These are phyloP conservation scores for Trichechus manatus DNA, from an alignment of 2,113 vertebrate species.

Conservation along the genomic window DNA sequence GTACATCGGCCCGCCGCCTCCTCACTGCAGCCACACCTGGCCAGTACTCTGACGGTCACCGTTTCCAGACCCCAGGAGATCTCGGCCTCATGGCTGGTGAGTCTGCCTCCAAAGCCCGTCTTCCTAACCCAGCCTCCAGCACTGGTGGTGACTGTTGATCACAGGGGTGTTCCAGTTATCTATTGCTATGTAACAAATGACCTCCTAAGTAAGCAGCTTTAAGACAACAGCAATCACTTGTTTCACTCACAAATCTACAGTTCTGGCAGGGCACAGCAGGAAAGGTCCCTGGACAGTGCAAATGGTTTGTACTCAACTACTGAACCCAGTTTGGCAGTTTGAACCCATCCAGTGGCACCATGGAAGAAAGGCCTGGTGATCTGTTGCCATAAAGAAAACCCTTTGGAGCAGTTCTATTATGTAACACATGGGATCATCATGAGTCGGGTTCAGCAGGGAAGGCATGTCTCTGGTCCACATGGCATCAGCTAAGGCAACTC, in stretches of 20 bases:
- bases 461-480: rapidly evolving
- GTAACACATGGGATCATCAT: no score
- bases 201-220: background rate
- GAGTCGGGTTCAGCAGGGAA: background rate
- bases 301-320: no score
- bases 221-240: background rate
- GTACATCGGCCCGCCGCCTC: rapidly evolving
- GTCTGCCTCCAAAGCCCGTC: background rate
- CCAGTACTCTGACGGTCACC: no score
- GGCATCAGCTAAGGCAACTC: background rate
- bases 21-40: background rate
- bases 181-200: background rate
- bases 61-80: background rate
- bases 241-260: background rate
- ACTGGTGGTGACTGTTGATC: background rate
- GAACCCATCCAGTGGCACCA: no score
- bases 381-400: background rate
- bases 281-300: background rate
- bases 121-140: background rate
- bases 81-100: background rate
- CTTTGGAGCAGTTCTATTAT: background rate
- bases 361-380: background rate
- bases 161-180: background rate
- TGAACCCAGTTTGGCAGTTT: no score
- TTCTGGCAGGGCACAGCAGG: background rate